Evolutionary conservation across 2,113 vertebrate species (phyloP), one percentile per base, ranked within the genome.

Genomic region (Ptilorrhoa leucosticta): DNA sequence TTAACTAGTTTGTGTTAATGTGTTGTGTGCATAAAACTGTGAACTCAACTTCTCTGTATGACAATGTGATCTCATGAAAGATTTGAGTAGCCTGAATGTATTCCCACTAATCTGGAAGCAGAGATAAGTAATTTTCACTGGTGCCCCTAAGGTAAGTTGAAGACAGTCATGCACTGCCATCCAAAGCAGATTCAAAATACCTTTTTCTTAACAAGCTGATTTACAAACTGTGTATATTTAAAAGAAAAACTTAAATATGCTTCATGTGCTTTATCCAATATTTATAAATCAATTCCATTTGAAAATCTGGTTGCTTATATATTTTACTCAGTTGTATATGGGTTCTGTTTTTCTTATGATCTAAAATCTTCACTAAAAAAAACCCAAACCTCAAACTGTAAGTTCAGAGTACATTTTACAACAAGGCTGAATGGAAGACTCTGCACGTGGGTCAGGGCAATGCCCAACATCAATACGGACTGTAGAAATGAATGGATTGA

Each of bases 1-100:
- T 86, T 94, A 95, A 90, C 84, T 91, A 44, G 85, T 87, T 90
- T 78, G 64, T 94, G 82, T 60, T 91, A 94, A 96, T 89, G 39
- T 60, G 47, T 37, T 58, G 9, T 70, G 63, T 68, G 63, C 88
- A 47, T 75, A 90, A 83, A 95, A 92, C 45, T 86, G 75, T 92
- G 85, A 95, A 89, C 64, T 86, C 50, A n/a, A 47, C 76, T 92
- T 42, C 27, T 70, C 56, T 44, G 15, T 88, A 72, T 35, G 33
- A 75, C 47, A 85, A 70, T 4, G 10, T 44, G 63, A 72, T 75
- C 79, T 42, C 54, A 66, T 89, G 40, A 78, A 90, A 79, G 19
- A 91, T 35, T 63, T 44, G 56, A 63, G n/a, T 35, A 83, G 37
- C 21, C 39, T 81, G 68, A 83, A 66, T 14, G 15, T 70, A 78